These are phyloP conservation scores for Cherax destructor DNA, from an alignment of 1,140 invertebrate species.

Conservation along the genomic window DNA sequence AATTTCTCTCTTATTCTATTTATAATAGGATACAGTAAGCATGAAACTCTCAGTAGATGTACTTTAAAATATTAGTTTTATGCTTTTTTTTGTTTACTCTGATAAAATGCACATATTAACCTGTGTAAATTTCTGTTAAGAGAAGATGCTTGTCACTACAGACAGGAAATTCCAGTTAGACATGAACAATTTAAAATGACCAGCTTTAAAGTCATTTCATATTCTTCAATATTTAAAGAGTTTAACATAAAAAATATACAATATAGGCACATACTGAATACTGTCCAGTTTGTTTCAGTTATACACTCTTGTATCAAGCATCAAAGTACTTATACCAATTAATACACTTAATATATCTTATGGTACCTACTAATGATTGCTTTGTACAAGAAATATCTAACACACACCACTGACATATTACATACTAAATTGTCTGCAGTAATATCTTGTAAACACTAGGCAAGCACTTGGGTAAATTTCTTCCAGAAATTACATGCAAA, in stretches of 20 bases:
- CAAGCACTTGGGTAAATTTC: constrained; percentile 18
- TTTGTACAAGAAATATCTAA: constrained; percentile 25
- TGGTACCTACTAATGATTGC: not conserved
- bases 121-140: not conserved
- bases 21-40: no score
- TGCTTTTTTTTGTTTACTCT: not conserved
- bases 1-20: no score
- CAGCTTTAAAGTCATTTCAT: constrained; percentile 30
- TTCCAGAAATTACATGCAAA: not conserved
- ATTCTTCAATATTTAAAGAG: constrained; percentile 35
- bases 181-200: constrained; percentile 31
- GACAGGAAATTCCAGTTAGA: constrained; percentile 5
- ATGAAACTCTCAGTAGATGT: not conserved
- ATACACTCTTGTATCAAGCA: constrained; percentile 27
- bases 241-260: constrained; percentile 54
- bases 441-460: constrained; percentile 23
- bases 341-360: constrained; percentile 2
- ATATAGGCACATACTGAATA: constrained; percentile 58
- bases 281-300: constrained; percentile 25
- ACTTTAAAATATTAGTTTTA: not conserved
- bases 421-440: constrained; percentile 15
- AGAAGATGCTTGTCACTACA: constrained; percentile 47
- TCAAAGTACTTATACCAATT: not conserved
- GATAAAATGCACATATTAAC: not conserved
- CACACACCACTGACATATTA: constrained; percentile 24